phyloP scores from a whole-genome alignment of 2,113 vertebrate genomes.

The Onychostruthus taczanowskii region DNA sequence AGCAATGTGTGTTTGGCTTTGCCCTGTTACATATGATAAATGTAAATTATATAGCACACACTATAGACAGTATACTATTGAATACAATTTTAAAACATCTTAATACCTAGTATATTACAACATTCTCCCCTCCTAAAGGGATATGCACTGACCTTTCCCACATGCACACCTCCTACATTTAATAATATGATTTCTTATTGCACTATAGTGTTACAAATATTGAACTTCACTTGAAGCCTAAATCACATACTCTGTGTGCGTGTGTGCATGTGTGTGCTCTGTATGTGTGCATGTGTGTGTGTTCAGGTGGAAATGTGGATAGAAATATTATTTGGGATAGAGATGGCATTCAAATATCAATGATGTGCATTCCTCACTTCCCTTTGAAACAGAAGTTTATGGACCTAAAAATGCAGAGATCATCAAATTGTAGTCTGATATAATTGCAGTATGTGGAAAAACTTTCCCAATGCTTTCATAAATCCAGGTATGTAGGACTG shows the following conservation, averaged over 20 bases:
- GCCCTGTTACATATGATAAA: conserved; percentile 83
- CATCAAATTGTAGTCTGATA: conserved; percentile 32
- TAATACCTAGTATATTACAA: conserved; percentile 81
- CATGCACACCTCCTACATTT: conserved; percentile 85
- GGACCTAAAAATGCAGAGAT: conserved; percentile 55
- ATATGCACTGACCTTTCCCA: conserved; percentile 82
- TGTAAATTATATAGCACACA: conserved; percentile 78
- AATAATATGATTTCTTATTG: conserved; percentile 91
- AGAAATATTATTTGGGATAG: neutral
- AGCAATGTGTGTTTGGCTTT: conserved; percentile 86
- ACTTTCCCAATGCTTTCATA: conserved; percentile 68
- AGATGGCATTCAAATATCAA: conserved; percentile 74
- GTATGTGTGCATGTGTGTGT: neutral
- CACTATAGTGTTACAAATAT: conserved; percentile 90
- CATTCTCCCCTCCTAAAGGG: conserved; percentile 78
- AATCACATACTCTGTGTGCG: conserved; percentile 64
- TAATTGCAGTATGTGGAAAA: conserved; percentile 51
- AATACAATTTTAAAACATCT: conserved; percentile 79
- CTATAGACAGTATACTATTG: conserved; percentile 77
- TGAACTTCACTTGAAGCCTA: conserved; percentile 86
- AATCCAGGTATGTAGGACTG: conserved; percentile 79
- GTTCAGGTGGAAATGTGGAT: neutral
- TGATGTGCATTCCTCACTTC: conserved; percentile 98
- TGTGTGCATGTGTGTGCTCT: conserved; percentile 14
- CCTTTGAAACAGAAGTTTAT: conserved; percentile 74